Evolutionary conservation across 2,888 invertebrate genomes (phyloP).

Genomic region (Deroplatys truncata): DNA sequence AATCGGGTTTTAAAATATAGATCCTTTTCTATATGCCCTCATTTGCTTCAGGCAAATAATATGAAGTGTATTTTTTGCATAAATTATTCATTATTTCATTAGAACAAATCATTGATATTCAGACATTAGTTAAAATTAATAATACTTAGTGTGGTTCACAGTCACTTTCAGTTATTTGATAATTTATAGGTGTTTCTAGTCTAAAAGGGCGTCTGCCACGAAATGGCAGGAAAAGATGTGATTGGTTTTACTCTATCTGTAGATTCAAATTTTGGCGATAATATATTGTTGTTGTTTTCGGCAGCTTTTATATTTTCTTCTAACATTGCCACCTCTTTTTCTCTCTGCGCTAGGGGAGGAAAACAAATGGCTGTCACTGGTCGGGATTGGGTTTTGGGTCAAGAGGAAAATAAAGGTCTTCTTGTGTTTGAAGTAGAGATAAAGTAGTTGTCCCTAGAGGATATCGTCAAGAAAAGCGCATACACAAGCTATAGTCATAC

Average conservation of each 20-base stretch:
- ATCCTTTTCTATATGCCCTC: too few relatives aligned
- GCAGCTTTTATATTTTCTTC: constrained; percentile 21
- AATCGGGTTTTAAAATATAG: too few relatives aligned
- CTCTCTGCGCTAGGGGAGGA: background rate
- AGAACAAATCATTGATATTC: too few relatives aligned
- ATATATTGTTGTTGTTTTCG: constrained; percentile 29
- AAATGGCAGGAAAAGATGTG: background rate
- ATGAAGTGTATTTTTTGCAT: too few relatives aligned
- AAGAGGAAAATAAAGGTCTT: constrained; percentile 23
- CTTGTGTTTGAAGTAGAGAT: constrained; percentile 26
- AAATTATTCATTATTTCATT: too few relatives aligned
- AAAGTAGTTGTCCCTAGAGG: constrained; percentile 27
- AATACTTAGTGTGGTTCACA: too few relatives aligned
- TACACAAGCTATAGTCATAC: background rate
- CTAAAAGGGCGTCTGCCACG: background rate
- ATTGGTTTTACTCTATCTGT: background rate
- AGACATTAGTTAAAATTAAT: too few relatives aligned
- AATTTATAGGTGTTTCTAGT: too few relatives aligned
- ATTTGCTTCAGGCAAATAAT: too few relatives aligned
- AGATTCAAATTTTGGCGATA: constrained; percentile 22
- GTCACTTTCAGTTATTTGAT: too few relatives aligned
- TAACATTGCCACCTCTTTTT: constrained; percentile 16
- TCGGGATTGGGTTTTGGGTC: constrained; percentile 28
- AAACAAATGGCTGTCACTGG: constrained; percentile 29
- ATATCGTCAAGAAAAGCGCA: constrained; percentile 11